Evolutionary conservation across 2,888 invertebrate genomes (phyloP), one percentile per base, ranked within the genome.

Genomic region (Oligia fasciuncula): DNA sequence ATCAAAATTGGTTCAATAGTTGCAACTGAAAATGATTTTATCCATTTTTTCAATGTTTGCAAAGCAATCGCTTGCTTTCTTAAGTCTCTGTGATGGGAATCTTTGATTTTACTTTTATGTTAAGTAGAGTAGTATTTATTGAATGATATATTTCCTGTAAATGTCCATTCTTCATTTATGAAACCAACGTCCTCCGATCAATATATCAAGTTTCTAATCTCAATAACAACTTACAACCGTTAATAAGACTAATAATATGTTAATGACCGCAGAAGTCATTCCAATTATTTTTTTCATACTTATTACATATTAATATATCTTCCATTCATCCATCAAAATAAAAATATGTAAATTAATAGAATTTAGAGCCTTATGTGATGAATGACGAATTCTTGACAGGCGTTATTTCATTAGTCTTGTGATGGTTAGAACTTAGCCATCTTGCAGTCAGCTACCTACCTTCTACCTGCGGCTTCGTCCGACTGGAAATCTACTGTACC

Each of bases 251-350:
- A 82, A 87, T 83, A 72, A 69, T 63, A 82, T 83, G 71, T 77
- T 86, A 79, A 88, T 81, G 23, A 72, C 19, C 60, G 8, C 49
- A 84, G 51, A 68, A 80, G 49, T 74, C 67, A 74, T 81, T 81
- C 76, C 72, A 87, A 86, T 87, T 77, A 76, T 78, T 76, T 81
- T 81, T 79, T 87, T 76, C 75, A 65, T 77, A 73, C 57, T 79
- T 83, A 60, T 43, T 23, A 73, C 9, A 35, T 51, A 74, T 77
- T 66, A 80, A 79, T 71, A 62, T 29, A 68, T 76, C 57, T 67
- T 29, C 6, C 43, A 77, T 75, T 76, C 68, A 85, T 79, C 77
- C 23, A 70, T 82, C 73, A 68, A 65, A 17, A 72, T 76, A 72
- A 70, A 62, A 70, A 79, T 79, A 81, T 86, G 74, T 75, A 69